These are phyloP conservation scores for Heliothis peltigera DNA, from an alignment of 2,888 invertebrate species.

Conservation along the genomic window DNA sequence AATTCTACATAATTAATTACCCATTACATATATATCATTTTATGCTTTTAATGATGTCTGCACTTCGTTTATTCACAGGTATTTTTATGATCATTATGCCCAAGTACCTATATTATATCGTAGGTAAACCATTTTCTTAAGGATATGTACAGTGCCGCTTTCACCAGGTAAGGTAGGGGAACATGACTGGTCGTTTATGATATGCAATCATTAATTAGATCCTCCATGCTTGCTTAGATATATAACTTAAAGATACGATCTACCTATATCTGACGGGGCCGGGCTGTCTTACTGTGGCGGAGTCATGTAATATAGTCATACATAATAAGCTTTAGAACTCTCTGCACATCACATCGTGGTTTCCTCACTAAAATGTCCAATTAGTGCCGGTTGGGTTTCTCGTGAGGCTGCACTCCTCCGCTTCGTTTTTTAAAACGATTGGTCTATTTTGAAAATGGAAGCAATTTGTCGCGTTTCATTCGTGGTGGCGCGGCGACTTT, in stretches of 20 bases:
- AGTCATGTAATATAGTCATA: too few species aligned
- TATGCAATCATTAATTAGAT: too few species aligned
- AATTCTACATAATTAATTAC: slow-evolving; percentile 19
- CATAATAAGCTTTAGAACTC: too few species aligned
- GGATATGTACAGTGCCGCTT: neutral
- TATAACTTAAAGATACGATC: too few species aligned
- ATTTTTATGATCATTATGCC: slow-evolving; percentile 38
- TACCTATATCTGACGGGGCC: too few species aligned
- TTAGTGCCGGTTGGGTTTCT: slow-evolving; percentile 78
- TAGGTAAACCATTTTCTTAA: neutral
- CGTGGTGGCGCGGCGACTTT: slow-evolving; percentile 83
- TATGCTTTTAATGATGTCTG: slow-evolving; percentile 32
- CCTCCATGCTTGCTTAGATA: too few species aligned
- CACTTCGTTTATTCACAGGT: slow-evolving; percentile 36
- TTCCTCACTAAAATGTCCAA: slow-evolving; percentile 71
- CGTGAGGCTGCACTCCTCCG: slow-evolving; percentile 71
- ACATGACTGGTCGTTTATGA: too few species aligned
- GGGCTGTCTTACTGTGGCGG: too few species aligned
- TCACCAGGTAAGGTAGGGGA: too few species aligned
- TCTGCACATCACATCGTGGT: slow-evolving; percentile 5
- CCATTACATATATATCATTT: slow-evolving; percentile 23
- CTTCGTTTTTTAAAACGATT: slow-evolving; percentile 76
- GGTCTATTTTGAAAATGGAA: slow-evolving; percentile 83
- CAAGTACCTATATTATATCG: neutral
- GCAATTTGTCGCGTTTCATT: slow-evolving; percentile 86